Percentiles rank a stretch among this genome's conserved stretches.
These are phyloP conservation scores for Drosophila longiperda DNA, from an alignment of 2,888 invertebrate genomes.

Conservation along the genomic window DNA sequence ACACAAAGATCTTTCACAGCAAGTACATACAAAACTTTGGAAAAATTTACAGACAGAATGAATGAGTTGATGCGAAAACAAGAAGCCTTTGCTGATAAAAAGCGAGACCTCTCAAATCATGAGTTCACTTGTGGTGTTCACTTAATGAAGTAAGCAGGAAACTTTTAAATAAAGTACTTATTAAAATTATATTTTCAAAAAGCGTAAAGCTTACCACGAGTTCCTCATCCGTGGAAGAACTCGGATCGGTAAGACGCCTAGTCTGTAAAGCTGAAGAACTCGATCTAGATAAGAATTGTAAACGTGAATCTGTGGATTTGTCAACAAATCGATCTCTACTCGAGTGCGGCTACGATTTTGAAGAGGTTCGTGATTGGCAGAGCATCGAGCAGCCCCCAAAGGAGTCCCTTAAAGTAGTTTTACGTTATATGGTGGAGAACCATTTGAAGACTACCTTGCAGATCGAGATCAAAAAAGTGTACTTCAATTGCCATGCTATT, in stretches of 20 bases:
- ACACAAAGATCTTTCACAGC: not conserved
- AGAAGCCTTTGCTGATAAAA: not conserved
- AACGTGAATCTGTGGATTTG: not conserved
- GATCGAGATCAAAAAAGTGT: constrained; percentile 57
- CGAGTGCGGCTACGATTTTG: constrained; percentile 60
- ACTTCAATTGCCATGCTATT: constrained; percentile 76
- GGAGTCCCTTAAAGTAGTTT: constrained; percentile 24
- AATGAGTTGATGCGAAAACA: constrained; percentile 40
- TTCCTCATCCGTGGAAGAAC: constrained; percentile 19
- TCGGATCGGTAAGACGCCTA: constrained; percentile 37
- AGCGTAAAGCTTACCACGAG: constrained; percentile 25
- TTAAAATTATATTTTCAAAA: not conserved
- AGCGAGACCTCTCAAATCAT: not conserved
- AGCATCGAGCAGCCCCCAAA: constrained; percentile 46
- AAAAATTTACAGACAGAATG: constrained; percentile 17
- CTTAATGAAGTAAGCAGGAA: constrained; percentile 37
- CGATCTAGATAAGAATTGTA: constrained; percentile 29
- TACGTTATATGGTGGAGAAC: constrained; percentile 63
- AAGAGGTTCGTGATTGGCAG: constrained; percentile 50
- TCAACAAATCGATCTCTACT: constrained; percentile 49
- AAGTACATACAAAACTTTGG: not conserved
- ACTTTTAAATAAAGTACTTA: not conserved
- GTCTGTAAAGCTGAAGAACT: constrained; percentile 57
- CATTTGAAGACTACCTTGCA: constrained; percentile 59
- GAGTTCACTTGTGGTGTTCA: constrained; percentile 52